Evolutionary conservation across 2,113 vertebrate species (phyloP).

Genomic region (Sitta europaea): DNA sequence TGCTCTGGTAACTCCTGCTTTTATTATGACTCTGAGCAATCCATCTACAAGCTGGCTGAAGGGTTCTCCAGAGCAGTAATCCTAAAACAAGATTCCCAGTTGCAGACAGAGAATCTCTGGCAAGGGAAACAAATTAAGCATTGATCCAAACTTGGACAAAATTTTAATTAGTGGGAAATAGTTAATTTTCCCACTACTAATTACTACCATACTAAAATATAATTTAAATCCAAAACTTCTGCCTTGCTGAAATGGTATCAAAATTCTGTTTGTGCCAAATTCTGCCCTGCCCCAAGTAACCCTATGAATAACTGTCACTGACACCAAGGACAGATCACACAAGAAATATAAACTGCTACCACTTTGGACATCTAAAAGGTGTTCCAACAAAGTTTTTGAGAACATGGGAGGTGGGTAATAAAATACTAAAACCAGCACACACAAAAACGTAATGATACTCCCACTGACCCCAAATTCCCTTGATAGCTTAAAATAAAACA

Average conservation of each 20-base stretch:
- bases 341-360: not conserved
- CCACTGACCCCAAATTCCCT: not conserved
- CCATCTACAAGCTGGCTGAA: not conserved
- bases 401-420: not conserved
- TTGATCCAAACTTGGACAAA: not conserved
- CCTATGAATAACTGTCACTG: not conserved
- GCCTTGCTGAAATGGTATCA: not conserved
- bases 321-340: not conserved
- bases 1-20: not conserved
- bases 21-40: not conserved
- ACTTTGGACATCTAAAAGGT: not conserved
- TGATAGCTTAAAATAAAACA: not conserved
- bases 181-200: not conserved
- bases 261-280: not conserved
- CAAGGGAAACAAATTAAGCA: not conserved
- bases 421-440: not conserved
- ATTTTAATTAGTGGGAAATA: not conserved
- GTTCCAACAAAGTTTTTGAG: not conserved
- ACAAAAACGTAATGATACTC: not conserved
- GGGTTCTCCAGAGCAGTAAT: not conserved
- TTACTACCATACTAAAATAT: not conserved
- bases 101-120: not conserved
- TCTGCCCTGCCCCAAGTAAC: not conserved
- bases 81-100: not conserved
- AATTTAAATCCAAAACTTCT: not conserved